Base-by-base conservation (phyloP, 2,888 invertebrate genomes). In the Drosophila affinis region DNA sequence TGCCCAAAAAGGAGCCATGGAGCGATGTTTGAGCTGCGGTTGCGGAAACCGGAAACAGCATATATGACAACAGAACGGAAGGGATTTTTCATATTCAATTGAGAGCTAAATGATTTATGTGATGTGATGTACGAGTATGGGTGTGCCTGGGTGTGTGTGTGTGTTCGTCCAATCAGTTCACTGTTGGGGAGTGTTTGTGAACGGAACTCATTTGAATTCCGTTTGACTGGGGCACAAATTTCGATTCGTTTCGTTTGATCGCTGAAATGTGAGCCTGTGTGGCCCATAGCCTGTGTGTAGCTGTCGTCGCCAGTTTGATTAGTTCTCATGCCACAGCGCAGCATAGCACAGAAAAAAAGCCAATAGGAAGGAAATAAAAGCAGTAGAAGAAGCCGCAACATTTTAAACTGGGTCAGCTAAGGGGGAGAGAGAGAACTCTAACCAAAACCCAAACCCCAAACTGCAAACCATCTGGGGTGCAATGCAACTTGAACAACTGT, bases 1-100 rank as follows among this genome's bases (percentile, higher is more conserved):
- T 21, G 24, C 5, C 24, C 24, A 72, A 68, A 82, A 64, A 55
- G 58, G 9, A 17, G 10, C 27, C 18, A 57, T 34, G 53, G 55
- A 10, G 56, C 49, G 62, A 62, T 59, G 78, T 86, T 83, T 76
- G 74, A 88, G 78, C 69, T 77, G 78, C 60, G 76, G 68, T 81
- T 72, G 63, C 90, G 90, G 90, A 89, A 86, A 71, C 84, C 87
- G 90, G 90, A 91, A 90, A 90, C 90, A 89, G 91, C 88, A 88
- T 87, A 90, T 90, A 86, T 90, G 90, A 87, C 90, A 89, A 82
- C 79, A 55, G 77, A 90, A 81, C 90, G 91, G 90, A 90, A 89
- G 77, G 89, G 86, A 90, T 84, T 89, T 89, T 80, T 87, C 86
- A 89, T 89, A 88, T 87, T 89, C 86, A 87, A 89, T 89, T 89